Conservation (phyloP, 2,888 invertebrate genomes). For the Nemurella pictetii region DNA sequence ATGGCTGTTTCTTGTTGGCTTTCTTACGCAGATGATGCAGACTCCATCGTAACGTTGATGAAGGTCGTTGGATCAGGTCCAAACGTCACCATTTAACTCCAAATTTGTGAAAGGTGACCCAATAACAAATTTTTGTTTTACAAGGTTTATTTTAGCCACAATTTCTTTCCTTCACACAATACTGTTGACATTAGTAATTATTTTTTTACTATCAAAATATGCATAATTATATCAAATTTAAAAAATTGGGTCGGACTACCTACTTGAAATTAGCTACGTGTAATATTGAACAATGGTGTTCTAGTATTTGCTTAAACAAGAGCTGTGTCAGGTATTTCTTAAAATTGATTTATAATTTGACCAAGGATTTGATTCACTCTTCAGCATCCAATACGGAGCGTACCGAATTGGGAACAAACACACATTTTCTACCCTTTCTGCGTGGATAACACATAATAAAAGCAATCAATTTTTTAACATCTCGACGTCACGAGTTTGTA, state of each 20-base stretch:
- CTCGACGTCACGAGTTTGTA: neutral
- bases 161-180: neutral
- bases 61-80: too few species aligned
- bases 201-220: neutral
- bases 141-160: neutral
- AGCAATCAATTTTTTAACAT: neutral
- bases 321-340: neutral
- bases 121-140: neutral
- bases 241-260: neutral
- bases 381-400: neutral
- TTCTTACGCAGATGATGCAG: neutral
- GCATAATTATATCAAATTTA: neutral
- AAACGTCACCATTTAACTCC: neutral
- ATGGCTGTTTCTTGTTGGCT: neutral
- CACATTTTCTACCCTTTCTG: neutral
- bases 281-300: neutral
- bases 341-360: neutral
- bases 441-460: neutral
- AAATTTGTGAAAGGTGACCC: neutral
- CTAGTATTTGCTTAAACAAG: too few species aligned
- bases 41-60: too few species aligned
- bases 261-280: neutral
- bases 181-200: neutral
- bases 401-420: neutral
- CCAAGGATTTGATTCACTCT: neutral